These are phyloP conservation scores for Alexandromys fortis DNA, from an alignment of 2,113 vertebrate species.

Conservation along the genomic window DNA sequence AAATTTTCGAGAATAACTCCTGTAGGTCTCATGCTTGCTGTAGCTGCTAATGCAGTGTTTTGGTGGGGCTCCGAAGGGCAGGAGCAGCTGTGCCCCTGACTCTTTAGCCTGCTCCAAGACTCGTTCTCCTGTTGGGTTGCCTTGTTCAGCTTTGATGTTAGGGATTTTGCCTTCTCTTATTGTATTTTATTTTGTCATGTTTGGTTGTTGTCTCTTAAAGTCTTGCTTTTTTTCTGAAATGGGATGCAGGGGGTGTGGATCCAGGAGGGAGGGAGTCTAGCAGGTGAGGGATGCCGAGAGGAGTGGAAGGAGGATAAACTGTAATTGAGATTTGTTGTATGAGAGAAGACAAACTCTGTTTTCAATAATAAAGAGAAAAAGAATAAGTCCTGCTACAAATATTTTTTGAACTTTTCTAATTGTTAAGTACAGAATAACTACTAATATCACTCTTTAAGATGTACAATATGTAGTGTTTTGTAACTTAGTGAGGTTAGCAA, in stretches of 20 bases:
- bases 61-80: not conserved
- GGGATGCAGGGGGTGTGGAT: not conserved
- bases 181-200: not conserved
- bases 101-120: not conserved
- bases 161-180: not conserved
- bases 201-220: not conserved
- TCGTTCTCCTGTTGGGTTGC: not conserved
- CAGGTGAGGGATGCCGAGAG: accelerated
- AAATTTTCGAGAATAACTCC: not conserved
- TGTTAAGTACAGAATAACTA: not conserved
- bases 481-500: not conserved
- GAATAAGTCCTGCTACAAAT: not conserved
- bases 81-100: not conserved
- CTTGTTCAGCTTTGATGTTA: not conserved
- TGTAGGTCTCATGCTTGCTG: too few species aligned
- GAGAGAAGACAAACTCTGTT: not conserved
- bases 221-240: not conserved
- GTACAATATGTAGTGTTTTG: not conserved
- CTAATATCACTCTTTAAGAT: not conserved
- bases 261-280: not conserved
- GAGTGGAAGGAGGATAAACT: not conserved
- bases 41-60: not conserved
- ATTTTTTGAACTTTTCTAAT: not conserved
- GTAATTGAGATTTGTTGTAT: not conserved
- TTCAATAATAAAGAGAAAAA: not conserved